These are phyloP conservation scores for Nebria salina DNA, from an alignment of 2,888 invertebrate species.

Conservation along the genomic window DNA sequence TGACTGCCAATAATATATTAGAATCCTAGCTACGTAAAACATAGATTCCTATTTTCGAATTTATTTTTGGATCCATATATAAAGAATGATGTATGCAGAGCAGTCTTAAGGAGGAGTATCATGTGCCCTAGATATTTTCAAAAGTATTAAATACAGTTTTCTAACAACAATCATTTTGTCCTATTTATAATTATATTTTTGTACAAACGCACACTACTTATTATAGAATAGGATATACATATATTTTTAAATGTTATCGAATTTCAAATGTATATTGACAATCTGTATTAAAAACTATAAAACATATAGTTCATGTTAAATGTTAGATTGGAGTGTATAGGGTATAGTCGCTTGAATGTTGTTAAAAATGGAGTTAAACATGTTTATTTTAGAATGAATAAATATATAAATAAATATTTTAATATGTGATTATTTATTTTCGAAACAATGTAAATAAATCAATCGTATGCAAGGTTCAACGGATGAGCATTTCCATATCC, in stretches of 20 bases:
- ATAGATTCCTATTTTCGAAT: too few relatives aligned
- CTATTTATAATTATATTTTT: neutral
- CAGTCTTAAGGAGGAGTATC: too few relatives aligned
- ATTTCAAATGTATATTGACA: conserved; percentile 1
- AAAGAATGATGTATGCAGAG: too few relatives aligned
- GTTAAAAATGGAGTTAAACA: neutral
- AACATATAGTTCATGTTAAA: neutral
- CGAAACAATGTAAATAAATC: neutral
- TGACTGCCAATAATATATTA: too few relatives aligned
- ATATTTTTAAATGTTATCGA: neutral
- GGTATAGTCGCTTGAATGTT: neutral
- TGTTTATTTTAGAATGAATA: neutral
- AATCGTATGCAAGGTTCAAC: neutral
- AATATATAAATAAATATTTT: neutral
- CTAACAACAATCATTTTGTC: neutral
- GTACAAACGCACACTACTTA: neutral
- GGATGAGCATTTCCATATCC: neutral
- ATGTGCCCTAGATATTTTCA: too few relatives aligned
- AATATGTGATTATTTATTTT: neutral
- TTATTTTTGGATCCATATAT: too few relatives aligned
- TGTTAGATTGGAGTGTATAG: neutral
- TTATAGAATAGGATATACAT: neutral
- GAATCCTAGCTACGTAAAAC: too few relatives aligned
- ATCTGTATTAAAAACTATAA: neutral
- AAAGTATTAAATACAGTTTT: too few relatives aligned